Evolutionary conservation across 1,140 invertebrate genomes (phyloP), one percentile per base, ranked within the genome.

Genomic region (Eriosoma lanigerum): DNA sequence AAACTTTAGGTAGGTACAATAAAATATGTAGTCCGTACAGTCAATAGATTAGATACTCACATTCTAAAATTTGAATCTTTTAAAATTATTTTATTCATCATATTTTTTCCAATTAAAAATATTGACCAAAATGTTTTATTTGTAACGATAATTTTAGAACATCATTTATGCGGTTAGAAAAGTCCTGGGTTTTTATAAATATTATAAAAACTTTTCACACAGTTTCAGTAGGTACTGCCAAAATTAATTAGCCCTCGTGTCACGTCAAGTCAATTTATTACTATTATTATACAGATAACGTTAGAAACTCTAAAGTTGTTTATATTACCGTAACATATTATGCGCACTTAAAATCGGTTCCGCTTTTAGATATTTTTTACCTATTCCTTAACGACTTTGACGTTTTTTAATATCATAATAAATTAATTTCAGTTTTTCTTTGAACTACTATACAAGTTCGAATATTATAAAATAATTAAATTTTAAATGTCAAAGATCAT

Each of bases 261-360:
- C 64, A 68, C n/a, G 64, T 68, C 38, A 46, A 68, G 38, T 46
- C 64, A 68, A 68, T 68, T 68, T 68, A 68, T 68, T 46, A 68
- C 64, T 64, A 64, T 64, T 64, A 64, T 64, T 68, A 68, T 68
- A 17, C 44, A 68, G 32, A 68, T 68, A 46, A 46, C 13, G 38
- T 46, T 21, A 1, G 26, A 24, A 68, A 68, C 38, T 68, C 4
- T n/a, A 24, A 68, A 46, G 38, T 46, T 38, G 64, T 68, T 46
- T 68, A 68, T 68, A 68, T 68, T 68, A 68, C n/a, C 0, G 38
- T 68, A 68, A 68, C 64, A 68, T 68, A 68, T 68, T 68, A 38
- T 46, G 44, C n/a, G 32, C 64, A 46, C 64, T 68, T 46, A 68
- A 68, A 68, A 24, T 68, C 29, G 12, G n/a, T 68, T 68, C 38